Evolutionary conservation across 2,797 vertebrate species (phyloP).

Genomic region (Thaleichthys pacificus): DNA sequence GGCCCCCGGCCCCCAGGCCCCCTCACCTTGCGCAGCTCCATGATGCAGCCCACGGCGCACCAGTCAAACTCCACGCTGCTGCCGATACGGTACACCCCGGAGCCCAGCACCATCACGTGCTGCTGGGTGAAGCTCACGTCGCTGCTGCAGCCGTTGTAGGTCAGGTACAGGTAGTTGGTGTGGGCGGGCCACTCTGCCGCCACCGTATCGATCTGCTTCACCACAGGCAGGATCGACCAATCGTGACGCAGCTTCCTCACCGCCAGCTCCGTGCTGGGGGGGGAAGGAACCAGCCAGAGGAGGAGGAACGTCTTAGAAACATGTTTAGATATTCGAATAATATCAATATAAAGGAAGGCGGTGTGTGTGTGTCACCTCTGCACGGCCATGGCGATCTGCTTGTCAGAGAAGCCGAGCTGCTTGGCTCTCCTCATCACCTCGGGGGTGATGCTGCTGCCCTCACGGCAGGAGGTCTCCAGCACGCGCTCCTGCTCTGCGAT

Average conservation of each 20-base stretch:
- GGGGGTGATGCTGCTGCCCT: slow-evolving; percentile 78
- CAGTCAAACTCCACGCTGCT: slow-evolving; percentile 98
- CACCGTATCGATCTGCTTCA: slow-evolving; percentile 98
- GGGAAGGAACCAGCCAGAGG: neutral
- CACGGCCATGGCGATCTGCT: slow-evolving; percentile 91
- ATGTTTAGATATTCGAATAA: neutral
- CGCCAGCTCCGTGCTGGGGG: slow-evolving; percentile 88
- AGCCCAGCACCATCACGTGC: slow-evolving; percentile 95
- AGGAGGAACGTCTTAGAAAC: neutral
- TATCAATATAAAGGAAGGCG: neutral
- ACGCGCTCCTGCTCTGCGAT: slow-evolving; percentile 82
- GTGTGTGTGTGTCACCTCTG: slow-evolving; percentile 78
- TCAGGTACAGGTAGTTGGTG: slow-evolving; percentile 97
- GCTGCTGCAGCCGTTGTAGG: slow-evolving; percentile 84
- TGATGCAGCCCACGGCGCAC: slow-evolving; percentile 96
- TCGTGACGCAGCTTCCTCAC: slow-evolving; percentile 89
- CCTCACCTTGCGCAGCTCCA: slow-evolving; percentile 88
- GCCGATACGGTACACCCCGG: slow-evolving; percentile 95
- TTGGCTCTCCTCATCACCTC: slow-evolving; percentile 87
- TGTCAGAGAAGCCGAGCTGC: slow-evolving; percentile 95
- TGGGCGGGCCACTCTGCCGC: slow-evolving; percentile 95
- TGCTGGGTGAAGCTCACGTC: slow-evolving; percentile 84
- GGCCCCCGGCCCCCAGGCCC: too few relatives aligned
- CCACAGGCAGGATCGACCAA: slow-evolving; percentile 87
- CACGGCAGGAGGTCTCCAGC: slow-evolving; percentile 81